Evolutionary conservation across 2,113 vertebrate genomes (phyloP).

Genomic region (Pyxicephalus adspersus): DNA sequence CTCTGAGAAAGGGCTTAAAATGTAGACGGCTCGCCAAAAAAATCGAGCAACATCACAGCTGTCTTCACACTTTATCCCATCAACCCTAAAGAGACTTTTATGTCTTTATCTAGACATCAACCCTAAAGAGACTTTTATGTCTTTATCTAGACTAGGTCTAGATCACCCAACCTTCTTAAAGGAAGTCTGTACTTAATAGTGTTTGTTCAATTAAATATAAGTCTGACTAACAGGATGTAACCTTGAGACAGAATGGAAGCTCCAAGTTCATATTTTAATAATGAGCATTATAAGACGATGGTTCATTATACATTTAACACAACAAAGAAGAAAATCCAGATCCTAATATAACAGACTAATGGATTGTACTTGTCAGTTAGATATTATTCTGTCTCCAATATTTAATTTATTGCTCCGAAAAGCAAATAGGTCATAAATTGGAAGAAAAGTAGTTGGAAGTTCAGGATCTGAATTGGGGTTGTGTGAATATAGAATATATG

Average conservation of each 20-base stretch:
- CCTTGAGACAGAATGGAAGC: slow-evolving; percentile 43
- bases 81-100: neutral
- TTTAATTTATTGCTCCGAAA: slow-evolving; percentile 20
- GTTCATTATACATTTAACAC: slow-evolving; percentile 39
- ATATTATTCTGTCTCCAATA: slow-evolving; percentile 11
- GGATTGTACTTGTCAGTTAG: neutral
- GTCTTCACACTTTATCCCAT: slow-evolving; percentile 14
- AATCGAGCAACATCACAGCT: too few relatives aligned
- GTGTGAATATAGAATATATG: neutral
- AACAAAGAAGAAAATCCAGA: neutral
- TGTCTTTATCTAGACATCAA: slow-evolving; percentile 15
- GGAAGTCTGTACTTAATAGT: slow-evolving; percentile 27
- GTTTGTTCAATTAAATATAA: slow-evolving; percentile 51
- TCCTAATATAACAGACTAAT: slow-evolving; percentile 24
- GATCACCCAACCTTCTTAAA: neutral
- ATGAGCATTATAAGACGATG: slow-evolving; percentile 30
- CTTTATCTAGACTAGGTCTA: slow-evolving; percentile 32
- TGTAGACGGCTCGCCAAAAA: too few relatives aligned
- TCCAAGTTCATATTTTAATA: slow-evolving; percentile 43
- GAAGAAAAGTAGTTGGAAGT: neutral
- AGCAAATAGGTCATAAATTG: neutral
- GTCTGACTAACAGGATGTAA: slow-evolving; percentile 12
- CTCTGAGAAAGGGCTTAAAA: too few relatives aligned
- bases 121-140: neutral
- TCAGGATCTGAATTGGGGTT: neutral